A percentile compares a stretch with the other conserved stretches of the same genome.
Evolutionary conservation across 2,797 vertebrate species (phyloP).

Genomic region (Sebastes melanostomus): DNA sequence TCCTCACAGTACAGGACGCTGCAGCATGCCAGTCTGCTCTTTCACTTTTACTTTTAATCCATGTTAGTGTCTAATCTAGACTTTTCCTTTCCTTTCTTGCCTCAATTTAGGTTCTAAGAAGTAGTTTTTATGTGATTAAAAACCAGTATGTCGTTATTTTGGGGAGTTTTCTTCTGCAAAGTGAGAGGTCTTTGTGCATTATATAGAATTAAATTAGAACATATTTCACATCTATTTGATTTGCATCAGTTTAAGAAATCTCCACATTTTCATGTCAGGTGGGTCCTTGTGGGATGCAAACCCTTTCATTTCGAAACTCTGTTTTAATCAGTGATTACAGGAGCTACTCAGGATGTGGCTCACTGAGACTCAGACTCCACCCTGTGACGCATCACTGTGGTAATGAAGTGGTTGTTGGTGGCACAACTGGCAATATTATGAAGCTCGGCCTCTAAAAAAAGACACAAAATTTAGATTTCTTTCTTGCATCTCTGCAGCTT

Average conservation of each 20-base stretch:
- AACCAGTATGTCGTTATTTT: neutral
- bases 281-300: neutral
- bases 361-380: neutral
- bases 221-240: neutral
- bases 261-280: neutral
- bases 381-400: constrained; percentile 30
- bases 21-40: neutral
- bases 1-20: neutral
- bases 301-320: neutral
- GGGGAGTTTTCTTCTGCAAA: neutral
- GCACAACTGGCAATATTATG: too few species aligned
- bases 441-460: neutral
- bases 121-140: neutral
- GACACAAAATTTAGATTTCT: neutral
- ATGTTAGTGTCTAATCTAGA: neutral
- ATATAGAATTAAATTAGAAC: neutral
- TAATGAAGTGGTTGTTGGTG: neutral
- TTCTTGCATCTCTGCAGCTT: neutral
- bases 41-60: neutral
- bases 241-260: neutral
- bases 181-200: neutral
- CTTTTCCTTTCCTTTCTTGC: neutral
- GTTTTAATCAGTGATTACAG: neutral
- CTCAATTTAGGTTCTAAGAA: neutral
- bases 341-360: neutral